Percentiles rank a stretch among this genome's conserved stretches.
These are phyloP conservation scores for Lingula anatina DNA, from an alignment of 2,888 invertebrate species.

Conservation along the genomic window DNA sequence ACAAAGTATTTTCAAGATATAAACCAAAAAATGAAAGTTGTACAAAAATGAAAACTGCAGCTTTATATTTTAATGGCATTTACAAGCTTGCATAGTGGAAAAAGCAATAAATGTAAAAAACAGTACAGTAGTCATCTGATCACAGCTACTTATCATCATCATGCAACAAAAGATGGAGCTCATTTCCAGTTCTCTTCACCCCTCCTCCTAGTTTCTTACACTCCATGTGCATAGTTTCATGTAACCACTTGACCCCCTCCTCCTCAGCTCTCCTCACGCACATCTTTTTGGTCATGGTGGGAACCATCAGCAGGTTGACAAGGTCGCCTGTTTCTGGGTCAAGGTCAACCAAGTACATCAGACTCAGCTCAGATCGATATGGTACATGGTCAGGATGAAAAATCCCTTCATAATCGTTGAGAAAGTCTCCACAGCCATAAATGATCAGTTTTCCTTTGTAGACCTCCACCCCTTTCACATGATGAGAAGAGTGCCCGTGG, in stretches of 20 bases:
- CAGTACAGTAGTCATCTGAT: no score
- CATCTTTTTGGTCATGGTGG: not conserved
- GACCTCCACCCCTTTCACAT: conserved; percentile 17
- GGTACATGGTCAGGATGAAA: conserved; percentile 8
- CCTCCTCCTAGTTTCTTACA: not conserved
- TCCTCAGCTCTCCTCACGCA: not conserved
- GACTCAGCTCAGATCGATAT: conserved; percentile 9
- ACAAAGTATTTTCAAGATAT: no score
- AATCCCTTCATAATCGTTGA: conserved; percentile 20
- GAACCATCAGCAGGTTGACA: not conserved
- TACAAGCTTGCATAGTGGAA: no score
- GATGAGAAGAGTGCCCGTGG: conserved; percentile 20
- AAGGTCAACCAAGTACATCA: not conserved
- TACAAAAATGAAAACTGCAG: no score
- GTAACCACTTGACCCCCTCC: not conserved
- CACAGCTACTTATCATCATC: no score
- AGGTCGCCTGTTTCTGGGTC: not conserved
- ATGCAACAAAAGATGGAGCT: not conserved
- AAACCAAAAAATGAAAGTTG: no score
- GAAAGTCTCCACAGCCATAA: conserved; percentile 20
- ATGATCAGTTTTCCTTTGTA: conserved; percentile 18
- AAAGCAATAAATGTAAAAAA: no score
- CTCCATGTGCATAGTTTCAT: not conserved
- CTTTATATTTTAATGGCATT: no score
- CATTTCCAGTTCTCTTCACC: not conserved